A percentile compares a stretch with the other conserved stretches of the same genome.
phyloP scores from a whole-genome alignment of 2,888 invertebrate species.

The Drosophila pseudotakahashii region DNA sequence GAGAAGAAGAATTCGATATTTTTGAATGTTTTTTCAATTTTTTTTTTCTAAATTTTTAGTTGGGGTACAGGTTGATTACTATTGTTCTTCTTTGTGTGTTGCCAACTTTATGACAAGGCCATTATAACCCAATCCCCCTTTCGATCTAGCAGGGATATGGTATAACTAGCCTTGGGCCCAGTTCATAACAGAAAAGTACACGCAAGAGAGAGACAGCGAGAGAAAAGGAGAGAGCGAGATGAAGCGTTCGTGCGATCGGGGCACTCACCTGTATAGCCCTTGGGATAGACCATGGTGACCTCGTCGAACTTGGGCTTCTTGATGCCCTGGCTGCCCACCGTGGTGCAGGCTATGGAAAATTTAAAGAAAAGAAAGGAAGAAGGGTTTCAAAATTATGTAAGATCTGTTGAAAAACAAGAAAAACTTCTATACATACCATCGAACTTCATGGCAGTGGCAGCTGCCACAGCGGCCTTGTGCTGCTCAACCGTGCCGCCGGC shows the following conservation, averaged over 20 bases:
- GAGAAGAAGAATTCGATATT: constrained; percentile 21
- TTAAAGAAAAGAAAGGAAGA: neutral
- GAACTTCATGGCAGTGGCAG: constrained; percentile 93
- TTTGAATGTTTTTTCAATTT: neutral
- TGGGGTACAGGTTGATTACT: no score
- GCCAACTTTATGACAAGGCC: constrained; percentile 52
- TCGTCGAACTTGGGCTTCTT: constrained; percentile 91
- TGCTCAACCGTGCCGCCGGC: constrained; percentile 94
- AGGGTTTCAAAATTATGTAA: neutral
- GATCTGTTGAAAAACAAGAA: no score
- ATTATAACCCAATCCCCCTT: constrained; percentile 32
- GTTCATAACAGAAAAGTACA: constrained; percentile 75
- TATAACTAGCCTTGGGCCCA: constrained; percentile 62
- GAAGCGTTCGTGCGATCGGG: constrained; percentile 10
- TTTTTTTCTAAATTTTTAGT: neutral
- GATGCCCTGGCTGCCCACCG: constrained; percentile 87
- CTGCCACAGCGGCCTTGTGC: constrained; percentile 93
- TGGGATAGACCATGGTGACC: constrained; percentile 89
- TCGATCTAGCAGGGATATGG: constrained; percentile 13
- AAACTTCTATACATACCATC: constrained; percentile 88
- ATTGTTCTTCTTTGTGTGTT: constrained; percentile 52
- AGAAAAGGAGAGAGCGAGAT: constrained; percentile 9
- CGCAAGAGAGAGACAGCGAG: constrained; percentile 46
- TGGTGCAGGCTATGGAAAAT: constrained; percentile 86
- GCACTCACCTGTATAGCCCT: constrained; percentile 90